Evolutionary conservation across 1,140 invertebrate genomes (phyloP).

Genomic region (Ephestia elutella): DNA sequence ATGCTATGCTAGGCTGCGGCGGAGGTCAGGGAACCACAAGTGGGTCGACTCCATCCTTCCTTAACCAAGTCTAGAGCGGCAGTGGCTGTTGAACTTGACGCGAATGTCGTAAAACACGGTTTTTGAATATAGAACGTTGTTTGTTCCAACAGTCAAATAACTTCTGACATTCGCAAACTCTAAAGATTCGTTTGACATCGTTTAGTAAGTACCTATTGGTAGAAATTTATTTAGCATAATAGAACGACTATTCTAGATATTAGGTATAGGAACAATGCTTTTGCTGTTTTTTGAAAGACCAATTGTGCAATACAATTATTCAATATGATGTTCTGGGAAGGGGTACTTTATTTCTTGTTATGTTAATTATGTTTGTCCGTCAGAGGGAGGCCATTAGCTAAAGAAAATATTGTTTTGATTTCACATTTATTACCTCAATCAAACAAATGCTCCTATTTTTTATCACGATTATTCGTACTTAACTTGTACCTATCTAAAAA

Average conservation of each 20-base stretch:
- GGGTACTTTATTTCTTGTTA: too few relatives aligned
- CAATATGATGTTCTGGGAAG: too few relatives aligned
- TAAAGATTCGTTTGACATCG: constrained; percentile 13
- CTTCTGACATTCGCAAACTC: constrained; percentile 17
- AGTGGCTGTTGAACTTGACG: constrained; percentile 62
- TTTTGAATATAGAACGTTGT: constrained; percentile 51
- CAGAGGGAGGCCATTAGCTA: too few relatives aligned
- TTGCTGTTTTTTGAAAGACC: too few relatives aligned
- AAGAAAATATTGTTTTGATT: too few relatives aligned
- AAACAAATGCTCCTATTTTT: too few relatives aligned
- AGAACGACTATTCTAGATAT: not conserved
- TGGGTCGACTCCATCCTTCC: constrained; percentile 69
- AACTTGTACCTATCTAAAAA: too few relatives aligned
- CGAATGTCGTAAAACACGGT: constrained; percentile 58
- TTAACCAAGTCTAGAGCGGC: constrained; percentile 44
- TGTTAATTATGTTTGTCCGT: too few relatives aligned
- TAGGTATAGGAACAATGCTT: too few relatives aligned
- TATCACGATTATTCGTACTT: too few relatives aligned
- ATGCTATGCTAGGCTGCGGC: constrained; percentile 55
- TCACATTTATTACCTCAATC: too few relatives aligned
- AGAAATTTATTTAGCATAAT: not conserved
- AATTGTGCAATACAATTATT: too few relatives aligned
- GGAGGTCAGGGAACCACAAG: constrained; percentile 71
- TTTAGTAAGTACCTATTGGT: not conserved
- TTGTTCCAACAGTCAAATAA: constrained; percentile 21